Conservation (phyloP, 2,888 invertebrate genomes). For the Trissoscelio sp. region DNA sequence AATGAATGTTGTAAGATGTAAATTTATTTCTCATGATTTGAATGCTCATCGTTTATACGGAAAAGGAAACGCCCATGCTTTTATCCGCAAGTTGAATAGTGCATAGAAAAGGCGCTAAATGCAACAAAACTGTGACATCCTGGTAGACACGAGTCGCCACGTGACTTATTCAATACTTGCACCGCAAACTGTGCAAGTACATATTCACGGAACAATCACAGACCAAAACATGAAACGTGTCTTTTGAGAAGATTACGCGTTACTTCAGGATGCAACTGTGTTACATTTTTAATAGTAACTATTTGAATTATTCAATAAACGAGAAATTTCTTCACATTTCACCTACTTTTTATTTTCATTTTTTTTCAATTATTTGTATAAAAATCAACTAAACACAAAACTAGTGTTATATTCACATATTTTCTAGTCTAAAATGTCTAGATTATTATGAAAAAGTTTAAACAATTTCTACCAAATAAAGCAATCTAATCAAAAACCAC, state of each 20-base stretch:
- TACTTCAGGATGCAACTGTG: neutral
- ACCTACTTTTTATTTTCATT: too few species aligned
- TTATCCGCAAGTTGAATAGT: constrained; percentile 74
- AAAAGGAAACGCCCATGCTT: constrained; percentile 79
- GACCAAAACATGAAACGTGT: constrained; percentile 52
- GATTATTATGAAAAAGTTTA: too few species aligned
- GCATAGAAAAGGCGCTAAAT: constrained; percentile 77
- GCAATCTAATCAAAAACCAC: too few species aligned
- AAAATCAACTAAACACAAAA: too few species aligned
- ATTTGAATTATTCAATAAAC: too few species aligned
- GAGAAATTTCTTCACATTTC: too few species aligned
- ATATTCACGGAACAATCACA: constrained; percentile 52
- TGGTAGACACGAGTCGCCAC: constrained; percentile 79
- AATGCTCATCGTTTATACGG: constrained; percentile 70
- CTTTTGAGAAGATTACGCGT: constrained; percentile 40
- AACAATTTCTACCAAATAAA: too few species aligned
- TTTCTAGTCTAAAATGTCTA: too few species aligned
- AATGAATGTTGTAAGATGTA: constrained; percentile 14
- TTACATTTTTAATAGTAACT: constrained; percentile 8
- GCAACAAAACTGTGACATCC: constrained; percentile 81
- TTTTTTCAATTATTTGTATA: too few species aligned
- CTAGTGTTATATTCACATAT: too few species aligned
- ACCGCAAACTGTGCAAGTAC: constrained; percentile 66
- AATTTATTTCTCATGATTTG: constrained; percentile 72
- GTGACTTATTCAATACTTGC: constrained; percentile 76